A percentile compares a stretch with the other conserved stretches of the same genome.
Evolutionary conservation across 2,888 invertebrate genomes (phyloP).

Genomic region (Hypomecis atomaria): DNA sequence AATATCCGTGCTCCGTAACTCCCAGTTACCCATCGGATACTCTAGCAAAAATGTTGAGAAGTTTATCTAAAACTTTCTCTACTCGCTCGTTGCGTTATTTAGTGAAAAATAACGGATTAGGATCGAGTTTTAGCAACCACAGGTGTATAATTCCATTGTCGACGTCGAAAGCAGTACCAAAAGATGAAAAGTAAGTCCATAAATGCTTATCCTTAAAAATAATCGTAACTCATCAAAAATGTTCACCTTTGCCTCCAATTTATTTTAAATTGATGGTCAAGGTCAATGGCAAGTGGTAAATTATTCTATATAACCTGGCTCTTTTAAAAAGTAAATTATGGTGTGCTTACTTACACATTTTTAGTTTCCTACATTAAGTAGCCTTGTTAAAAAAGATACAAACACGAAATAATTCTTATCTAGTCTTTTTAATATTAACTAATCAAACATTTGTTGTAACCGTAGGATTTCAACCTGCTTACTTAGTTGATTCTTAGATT

Average conservation of each 20-base stretch:
- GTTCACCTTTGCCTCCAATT: background rate
- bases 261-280: background rate
- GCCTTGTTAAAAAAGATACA: too few relatives aligned
- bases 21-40: background rate
- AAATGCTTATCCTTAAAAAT: background rate
- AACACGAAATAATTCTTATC: too few relatives aligned
- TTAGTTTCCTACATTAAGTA: too few relatives aligned
- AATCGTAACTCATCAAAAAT: background rate
- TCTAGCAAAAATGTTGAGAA: constrained; percentile 62
- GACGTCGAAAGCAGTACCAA: constrained; percentile 66
- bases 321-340: too few relatives aligned
- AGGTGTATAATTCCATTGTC: constrained; percentile 64
- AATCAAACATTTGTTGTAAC: too few relatives aligned
- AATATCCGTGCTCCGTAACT: background rate
- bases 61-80: constrained; percentile 65
- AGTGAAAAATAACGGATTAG: constrained; percentile 56
- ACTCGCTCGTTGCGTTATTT: constrained; percentile 56
- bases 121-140: constrained; percentile 63
- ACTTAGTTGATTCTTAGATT: too few relatives aligned
- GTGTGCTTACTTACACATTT: too few relatives aligned
- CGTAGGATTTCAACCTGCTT: too few relatives aligned
- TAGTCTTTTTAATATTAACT: too few relatives aligned
- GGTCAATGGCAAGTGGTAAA: background rate
- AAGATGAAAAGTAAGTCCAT: constrained; percentile 73
- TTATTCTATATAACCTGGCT: too few relatives aligned